These are phyloP conservation scores for Eumerus sabulonum DNA, from an alignment of 2,888 invertebrate species.

Conservation along the genomic window DNA sequence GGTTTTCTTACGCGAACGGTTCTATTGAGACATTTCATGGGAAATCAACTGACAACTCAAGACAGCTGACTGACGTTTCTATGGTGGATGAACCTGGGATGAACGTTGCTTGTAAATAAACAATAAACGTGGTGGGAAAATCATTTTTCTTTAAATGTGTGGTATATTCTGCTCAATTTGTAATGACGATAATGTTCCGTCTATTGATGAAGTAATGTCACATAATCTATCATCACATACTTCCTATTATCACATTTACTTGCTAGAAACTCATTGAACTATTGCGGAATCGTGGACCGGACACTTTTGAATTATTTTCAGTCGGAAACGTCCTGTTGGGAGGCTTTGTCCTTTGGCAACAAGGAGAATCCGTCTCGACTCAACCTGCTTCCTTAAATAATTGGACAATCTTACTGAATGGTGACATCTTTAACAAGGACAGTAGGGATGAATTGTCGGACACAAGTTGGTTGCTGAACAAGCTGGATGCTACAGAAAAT, in stretches of 20 bases:
- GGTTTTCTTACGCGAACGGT: too few relatives aligned
- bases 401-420: conserved; percentile 90
- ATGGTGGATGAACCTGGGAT: too few relatives aligned
- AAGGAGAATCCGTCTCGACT: conserved; percentile 82
- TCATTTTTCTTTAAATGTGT: too few relatives aligned
- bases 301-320: conserved; percentile 3
- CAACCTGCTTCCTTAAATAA: conserved; percentile 85
- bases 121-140: too few relatives aligned
- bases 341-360: conserved; percentile 90
- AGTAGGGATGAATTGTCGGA: conserved; percentile 79
- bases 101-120: too few relatives aligned
- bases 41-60: too few relatives aligned
- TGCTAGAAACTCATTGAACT: conserved; percentile 29
- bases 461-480: conserved; percentile 80
- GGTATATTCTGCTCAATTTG: conserved; percentile 56
- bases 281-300: conserved; percentile 46
- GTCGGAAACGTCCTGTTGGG: conserved; percentile 70
- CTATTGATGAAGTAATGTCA: conserved; percentile 20
- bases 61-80: too few relatives aligned
- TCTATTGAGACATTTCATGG: too few relatives aligned
- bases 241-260: background rate
- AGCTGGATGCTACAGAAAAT: conserved; percentile 72
- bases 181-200: background rate
- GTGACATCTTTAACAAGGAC: conserved; percentile 87
- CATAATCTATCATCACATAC: background rate